Evolutionary conservation across 1,140 invertebrate species (phyloP).

Genomic region (Linepithema humile): DNA sequence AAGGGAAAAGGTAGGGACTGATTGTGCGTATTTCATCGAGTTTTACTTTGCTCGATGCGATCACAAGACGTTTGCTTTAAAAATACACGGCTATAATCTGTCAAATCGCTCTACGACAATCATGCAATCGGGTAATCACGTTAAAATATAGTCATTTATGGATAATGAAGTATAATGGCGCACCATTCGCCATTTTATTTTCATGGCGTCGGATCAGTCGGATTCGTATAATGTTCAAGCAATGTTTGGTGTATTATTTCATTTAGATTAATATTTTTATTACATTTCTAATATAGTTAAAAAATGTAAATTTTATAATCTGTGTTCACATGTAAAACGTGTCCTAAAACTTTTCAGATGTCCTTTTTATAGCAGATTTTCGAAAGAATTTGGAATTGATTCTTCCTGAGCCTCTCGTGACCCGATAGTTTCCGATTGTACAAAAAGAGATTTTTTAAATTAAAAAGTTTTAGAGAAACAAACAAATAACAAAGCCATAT

Average conservation of each 20-base stretch:
- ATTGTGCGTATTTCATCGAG: background rate
- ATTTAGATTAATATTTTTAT: background rate
- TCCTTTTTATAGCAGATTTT: no score
- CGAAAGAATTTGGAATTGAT: no score
- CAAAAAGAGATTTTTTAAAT: no score
- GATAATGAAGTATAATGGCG: slow-evolving; percentile 34
- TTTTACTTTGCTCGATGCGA: background rate
- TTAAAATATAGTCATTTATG: background rate
- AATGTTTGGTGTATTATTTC: background rate
- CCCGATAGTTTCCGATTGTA: no score
- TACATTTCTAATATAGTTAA: no score
- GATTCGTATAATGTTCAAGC: background rate
- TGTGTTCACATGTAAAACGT: no score
- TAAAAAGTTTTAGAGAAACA: no score
- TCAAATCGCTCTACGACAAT: background rate
- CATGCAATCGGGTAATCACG: background rate
- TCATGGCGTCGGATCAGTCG: background rate
- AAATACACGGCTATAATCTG: slow-evolving; percentile 19
- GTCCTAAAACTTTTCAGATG: no score
- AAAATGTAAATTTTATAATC: background rate
- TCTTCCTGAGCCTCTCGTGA: no score
- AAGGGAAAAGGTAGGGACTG: background rate
- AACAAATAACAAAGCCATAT: no score
- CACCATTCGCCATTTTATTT: background rate
- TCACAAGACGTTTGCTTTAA: background rate